Base-by-base conservation (phyloP, 2,888 invertebrate species). In the Drosophila testacea region DNA sequence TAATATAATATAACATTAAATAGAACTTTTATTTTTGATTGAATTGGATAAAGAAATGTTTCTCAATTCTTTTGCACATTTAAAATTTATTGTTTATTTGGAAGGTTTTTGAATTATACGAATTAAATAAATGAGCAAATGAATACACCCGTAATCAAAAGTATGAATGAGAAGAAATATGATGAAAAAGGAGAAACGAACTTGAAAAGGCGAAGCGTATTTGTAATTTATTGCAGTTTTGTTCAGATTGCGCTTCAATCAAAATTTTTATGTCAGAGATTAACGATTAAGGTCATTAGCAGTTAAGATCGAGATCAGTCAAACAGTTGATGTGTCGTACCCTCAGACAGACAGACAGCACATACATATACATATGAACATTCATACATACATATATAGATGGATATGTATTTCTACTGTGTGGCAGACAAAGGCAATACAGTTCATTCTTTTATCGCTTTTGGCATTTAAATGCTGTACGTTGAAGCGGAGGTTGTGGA, bases 201-300 rank as follows among this genome's bases (percentile, higher is more conserved):
- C 9, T 46, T 56, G 41, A 62, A 44, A 42, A 44, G 52, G 32
- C 47, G 30, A 56, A 56, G 50, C 47, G 46, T 57, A 50, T 60
- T 67, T 63, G 55, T 73, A 79, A 83, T 83, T 83, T 86, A 83
- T 83, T 86, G 83, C 84, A 83, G 68, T 82, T 82, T 69, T 54
- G 71, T 63, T 77, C 65, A 55, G 82, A 83, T 82, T 76, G 71
- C 66, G 74, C 82, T 90, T 89, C 89, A 90, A 90, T 89, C 90
- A 88, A 82, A 89, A 77, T 71, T 88, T 88, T 90, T 89, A 90
- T 90, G 90, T 89, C 90, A 90, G 90, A 90, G 90, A 90, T 90
- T 90, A 90, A 90, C 90, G 90, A 90, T 90, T 90, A 89, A 90
- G 86, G 90, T 90, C 90, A 90, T 90, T 90, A 90, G 90, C 90